phyloP scores from a whole-genome alignment of 2,888 invertebrate genomes.

The Caenorhabditis parvicauda region DNA sequence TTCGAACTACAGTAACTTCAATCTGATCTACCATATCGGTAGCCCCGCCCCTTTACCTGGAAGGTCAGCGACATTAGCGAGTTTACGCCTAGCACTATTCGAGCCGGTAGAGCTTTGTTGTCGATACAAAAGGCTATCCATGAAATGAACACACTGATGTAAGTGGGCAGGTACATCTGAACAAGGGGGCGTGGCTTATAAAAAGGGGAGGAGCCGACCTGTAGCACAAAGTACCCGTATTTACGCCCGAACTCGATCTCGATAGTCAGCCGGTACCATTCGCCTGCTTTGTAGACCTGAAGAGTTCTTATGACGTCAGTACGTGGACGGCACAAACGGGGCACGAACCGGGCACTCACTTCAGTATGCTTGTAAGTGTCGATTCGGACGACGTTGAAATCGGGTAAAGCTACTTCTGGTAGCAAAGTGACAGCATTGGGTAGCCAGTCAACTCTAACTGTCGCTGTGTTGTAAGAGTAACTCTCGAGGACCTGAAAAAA shows the following conservation, averaged over 20 bases:
- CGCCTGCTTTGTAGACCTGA: slow-evolving; percentile 49
- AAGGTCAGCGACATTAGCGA: slow-evolving; percentile 57
- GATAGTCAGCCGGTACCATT: slow-evolving; percentile 57
- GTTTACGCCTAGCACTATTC: slow-evolving; percentile 57
- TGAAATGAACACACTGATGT: slow-evolving; percentile 55
- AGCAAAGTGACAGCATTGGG: slow-evolving; percentile 46
- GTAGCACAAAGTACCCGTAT: slow-evolving; percentile 56
- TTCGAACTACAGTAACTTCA: not conserved
- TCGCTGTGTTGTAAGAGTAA: slow-evolving; percentile 59
- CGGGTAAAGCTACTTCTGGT: slow-evolving; percentile 44
- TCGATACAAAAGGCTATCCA: slow-evolving; percentile 58
- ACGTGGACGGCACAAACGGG: not conserved
- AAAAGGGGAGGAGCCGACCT: slow-evolving; percentile 23
- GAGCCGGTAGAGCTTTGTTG: slow-evolving; percentile 52
- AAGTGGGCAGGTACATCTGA: slow-evolving; percentile 55
- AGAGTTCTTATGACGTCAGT: not conserved
- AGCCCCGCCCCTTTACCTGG: slow-evolving; percentile 21
- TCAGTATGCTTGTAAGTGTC: slow-evolving; percentile 47
- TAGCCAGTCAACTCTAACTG: slow-evolving; percentile 56
- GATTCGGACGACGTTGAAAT: slow-evolving; percentile 40
- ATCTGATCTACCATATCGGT: not conserved
- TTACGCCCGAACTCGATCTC: slow-evolving; percentile 51
- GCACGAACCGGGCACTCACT: slow-evolving; percentile 13
- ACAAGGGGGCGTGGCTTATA: not conserved
- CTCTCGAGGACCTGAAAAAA: slow-evolving; percentile 41